A percentile compares a stretch with the other conserved stretches of the same genome.
Evolutionary conservation across 1,140 invertebrate species (phyloP).

Genomic region (Pseudomyrmex cubaensis): DNA sequence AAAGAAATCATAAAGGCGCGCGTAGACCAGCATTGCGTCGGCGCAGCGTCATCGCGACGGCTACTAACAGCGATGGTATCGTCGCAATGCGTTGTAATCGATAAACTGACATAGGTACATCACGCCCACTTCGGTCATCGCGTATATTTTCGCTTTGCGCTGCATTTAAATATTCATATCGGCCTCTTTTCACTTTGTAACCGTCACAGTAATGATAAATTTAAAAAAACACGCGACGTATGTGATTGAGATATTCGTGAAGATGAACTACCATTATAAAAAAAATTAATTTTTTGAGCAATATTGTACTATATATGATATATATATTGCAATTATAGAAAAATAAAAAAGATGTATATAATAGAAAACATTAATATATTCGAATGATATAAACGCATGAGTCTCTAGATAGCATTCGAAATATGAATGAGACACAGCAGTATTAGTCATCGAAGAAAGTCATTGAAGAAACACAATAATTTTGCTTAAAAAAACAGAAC

Average conservation of each 20-base stretch:
- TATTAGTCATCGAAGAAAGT: neutral
- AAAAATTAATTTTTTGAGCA: neutral
- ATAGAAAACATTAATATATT: no score
- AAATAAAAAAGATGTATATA: neutral
- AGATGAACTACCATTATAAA: neutral
- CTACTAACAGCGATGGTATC: conserved; percentile 59
- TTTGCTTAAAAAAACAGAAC: conserved; percentile 17
- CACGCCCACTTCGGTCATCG: conserved; percentile 58
- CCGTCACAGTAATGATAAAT: neutral
- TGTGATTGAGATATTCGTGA: neutral
- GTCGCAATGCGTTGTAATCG: conserved; percentile 70
- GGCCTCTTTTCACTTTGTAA: conserved; percentile 53
- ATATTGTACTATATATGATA: no score
- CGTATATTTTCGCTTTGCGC: conserved; percentile 65
- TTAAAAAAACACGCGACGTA: conserved; percentile 37
- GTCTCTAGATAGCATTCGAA: neutral
- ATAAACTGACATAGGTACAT: conserved; percentile 59
- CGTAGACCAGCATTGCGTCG: conserved; percentile 6
- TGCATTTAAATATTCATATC: conserved; percentile 72
- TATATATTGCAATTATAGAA: neutral
- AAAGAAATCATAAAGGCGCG: conserved; percentile 61
- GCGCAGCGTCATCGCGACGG: conserved; percentile 62
- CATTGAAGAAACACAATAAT: neutral
- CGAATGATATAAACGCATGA: neutral
- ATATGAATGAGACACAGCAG: neutral